phyloP scores from a whole-genome alignment of 1,140 invertebrate genomes.

The Sogatella furcifera region DNA sequence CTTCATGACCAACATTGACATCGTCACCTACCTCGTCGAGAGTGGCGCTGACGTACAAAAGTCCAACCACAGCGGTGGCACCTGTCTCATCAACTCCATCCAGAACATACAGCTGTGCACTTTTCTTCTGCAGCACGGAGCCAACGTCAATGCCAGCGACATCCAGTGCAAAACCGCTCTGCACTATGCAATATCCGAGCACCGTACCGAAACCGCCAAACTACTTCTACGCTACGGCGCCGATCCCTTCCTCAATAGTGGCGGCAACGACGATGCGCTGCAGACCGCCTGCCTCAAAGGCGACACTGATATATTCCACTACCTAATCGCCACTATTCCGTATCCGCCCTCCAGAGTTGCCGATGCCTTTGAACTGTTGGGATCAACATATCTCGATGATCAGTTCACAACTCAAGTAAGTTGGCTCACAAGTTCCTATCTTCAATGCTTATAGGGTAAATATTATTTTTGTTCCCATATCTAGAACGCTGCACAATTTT shows the following conservation, averaged over 20 bases:
- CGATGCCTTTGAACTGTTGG: conserved; percentile 75
- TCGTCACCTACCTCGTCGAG: conserved; percentile 59
- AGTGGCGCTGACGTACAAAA: conserved; percentile 76
- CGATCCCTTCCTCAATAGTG: conserved; percentile 59
- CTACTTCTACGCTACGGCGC: conserved; percentile 70
- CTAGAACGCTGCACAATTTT: too few species aligned
- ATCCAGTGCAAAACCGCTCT: conserved; percentile 85
- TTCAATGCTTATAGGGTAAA: too few species aligned
- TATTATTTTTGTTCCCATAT: too few species aligned
- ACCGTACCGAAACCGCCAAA: conserved; percentile 69
- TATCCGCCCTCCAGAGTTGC: conserved; percentile 59
- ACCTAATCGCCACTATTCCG: conserved; percentile 49
- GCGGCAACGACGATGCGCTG: conserved; percentile 81
- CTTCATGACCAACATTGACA: conserved; percentile 84
- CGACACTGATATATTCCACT: conserved; percentile 67
- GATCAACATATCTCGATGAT: conserved; percentile 73
- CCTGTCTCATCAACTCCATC: conserved; percentile 87
- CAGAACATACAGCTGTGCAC: conserved; percentile 73
- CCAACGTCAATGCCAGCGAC: conserved; percentile 75
- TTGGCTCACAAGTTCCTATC: too few species aligned
- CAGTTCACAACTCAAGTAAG: conserved; percentile 52
- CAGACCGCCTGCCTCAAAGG: conserved; percentile 85
- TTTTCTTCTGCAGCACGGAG: conserved; percentile 65
- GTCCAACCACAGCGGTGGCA: conserved; percentile 85
- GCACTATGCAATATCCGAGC: conserved; percentile 75